Evolutionary conservation across 1,140 invertebrate genomes (phyloP).

Genomic region (Andricus grossulariae): DNA sequence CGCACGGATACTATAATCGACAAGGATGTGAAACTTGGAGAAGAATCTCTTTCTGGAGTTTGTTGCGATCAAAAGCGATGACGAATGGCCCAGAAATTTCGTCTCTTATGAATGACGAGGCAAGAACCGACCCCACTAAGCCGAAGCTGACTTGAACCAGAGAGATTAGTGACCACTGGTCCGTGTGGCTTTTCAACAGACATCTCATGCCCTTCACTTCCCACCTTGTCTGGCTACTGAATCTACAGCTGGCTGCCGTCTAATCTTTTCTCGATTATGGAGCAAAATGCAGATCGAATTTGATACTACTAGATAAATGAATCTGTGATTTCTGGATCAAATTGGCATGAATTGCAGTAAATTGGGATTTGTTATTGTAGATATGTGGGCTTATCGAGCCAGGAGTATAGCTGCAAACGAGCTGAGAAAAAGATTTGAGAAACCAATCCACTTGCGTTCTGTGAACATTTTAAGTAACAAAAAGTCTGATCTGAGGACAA

Average conservation of each 20-base stretch:
- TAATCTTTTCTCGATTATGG: slow-evolving; percentile 68
- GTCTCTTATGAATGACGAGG: slow-evolving; percentile 67
- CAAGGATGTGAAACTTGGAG: no score
- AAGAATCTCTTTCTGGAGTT: slow-evolving; percentile 6
- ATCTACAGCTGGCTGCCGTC: slow-evolving; percentile 62
- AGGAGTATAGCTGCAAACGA: no score
- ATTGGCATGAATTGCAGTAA: slow-evolving; percentile 7
- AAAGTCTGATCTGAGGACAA: no score
- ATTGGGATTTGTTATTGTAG: no score
- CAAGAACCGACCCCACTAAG: slow-evolving; percentile 56
- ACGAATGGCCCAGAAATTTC: slow-evolving; percentile 46
- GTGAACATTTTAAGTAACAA: no score
- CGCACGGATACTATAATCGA: no score
- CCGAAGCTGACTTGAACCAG: slow-evolving; percentile 20
- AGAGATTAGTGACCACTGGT: slow-evolving; percentile 45
- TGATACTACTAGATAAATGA: not conserved
- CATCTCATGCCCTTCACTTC: slow-evolving; percentile 33
- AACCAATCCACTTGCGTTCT: no score
- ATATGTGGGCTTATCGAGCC: no score
- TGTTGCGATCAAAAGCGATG: slow-evolving; percentile 33
- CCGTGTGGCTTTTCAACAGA: slow-evolving; percentile 56
- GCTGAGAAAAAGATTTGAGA: no score
- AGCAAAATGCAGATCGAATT: slow-evolving; percentile 35
- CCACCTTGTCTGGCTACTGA: slow-evolving; percentile 38
- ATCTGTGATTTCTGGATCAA: not conserved